Conservation (phyloP, 2,888 invertebrate species). For the Diadromus collaris region DNA sequence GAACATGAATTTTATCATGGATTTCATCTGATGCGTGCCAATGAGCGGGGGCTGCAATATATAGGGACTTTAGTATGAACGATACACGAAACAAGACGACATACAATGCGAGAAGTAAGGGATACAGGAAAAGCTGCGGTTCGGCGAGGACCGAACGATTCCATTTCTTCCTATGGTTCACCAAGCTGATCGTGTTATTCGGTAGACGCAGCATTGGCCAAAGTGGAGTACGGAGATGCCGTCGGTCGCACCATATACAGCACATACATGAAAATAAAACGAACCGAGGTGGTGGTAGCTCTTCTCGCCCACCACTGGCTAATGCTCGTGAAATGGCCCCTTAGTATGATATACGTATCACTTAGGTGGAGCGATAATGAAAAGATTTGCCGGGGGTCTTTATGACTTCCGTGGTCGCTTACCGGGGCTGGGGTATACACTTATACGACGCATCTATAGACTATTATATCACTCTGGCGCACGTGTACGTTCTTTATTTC, state of each 20-base stretch:
- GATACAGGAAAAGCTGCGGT: constrained; percentile 23
- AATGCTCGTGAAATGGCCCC: constrained; percentile 77
- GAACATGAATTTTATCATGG: too few species aligned
- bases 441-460: constrained; percentile 30
- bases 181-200: constrained; percentile 16
- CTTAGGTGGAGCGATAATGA: constrained; percentile 79
- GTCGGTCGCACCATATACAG: constrained; percentile 6
- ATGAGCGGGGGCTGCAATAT: constrained; percentile 32
- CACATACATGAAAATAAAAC: constrained; percentile 48
- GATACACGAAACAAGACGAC: constrained; percentile 32
- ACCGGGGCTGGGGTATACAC: constrained; percentile 60
- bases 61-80: constrained; percentile 49
- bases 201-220: constrained; percentile 12
- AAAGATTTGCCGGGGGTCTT: constrained; percentile 78
- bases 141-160: constrained; percentile 36
- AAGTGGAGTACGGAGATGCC: constrained; percentile 21
- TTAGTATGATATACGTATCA: constrained; percentile 79
- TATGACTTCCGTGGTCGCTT: constrained; percentile 76
- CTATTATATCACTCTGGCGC: constrained; percentile 24
- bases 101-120: constrained; percentile 20
- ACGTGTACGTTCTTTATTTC: constrained; percentile 60
- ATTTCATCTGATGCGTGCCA: constrained; percentile 27
- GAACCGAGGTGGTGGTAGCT: constrained; percentile 41
- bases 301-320: constrained; percentile 63
- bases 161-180: not conserved